phyloP scores from a whole-genome alignment of 2,888 invertebrate genomes.

The Leptinotarsa peninsularis region DNA sequence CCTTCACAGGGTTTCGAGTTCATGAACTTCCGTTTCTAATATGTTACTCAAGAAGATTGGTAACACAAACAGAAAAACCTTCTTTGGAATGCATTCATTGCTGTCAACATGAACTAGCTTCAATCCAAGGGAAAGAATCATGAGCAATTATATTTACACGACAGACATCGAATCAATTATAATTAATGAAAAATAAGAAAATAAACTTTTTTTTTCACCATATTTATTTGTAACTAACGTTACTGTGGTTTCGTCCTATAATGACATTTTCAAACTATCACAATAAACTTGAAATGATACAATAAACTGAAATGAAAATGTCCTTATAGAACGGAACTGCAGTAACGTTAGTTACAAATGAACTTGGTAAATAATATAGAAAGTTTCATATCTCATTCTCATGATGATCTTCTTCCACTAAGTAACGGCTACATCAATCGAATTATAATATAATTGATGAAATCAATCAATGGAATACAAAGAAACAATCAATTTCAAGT shows the following conservation, averaged over 20 bases:
- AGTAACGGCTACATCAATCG: too few species aligned
- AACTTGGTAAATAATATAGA: too few species aligned
- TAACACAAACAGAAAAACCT: slow-evolving; percentile 12
- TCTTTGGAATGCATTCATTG: neutral
- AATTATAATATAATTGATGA: neutral
- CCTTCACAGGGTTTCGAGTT: slow-evolving; percentile 5
- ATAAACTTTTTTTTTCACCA: too few species aligned
- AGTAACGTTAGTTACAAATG: too few species aligned
- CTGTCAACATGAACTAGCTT: neutral
- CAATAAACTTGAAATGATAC: too few species aligned
- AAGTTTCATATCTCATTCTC: too few species aligned
- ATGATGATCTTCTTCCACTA: too few species aligned
- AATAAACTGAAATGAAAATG: too few species aligned
- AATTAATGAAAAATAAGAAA: neutral
- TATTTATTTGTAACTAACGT: too few species aligned
- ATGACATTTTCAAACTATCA: too few species aligned
- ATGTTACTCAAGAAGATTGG: slow-evolving; percentile 6
- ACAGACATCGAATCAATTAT: neutral
- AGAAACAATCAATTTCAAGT: neutral
- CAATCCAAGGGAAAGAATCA: neutral
- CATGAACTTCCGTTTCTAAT: neutral
- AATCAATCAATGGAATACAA: neutral
- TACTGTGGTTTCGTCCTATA: too few species aligned
- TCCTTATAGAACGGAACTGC: too few species aligned
- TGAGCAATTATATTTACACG: neutral